Evolutionary conservation across 2,797 vertebrate species (phyloP).

Genomic region (Euphonia xanthogaster): DNA sequence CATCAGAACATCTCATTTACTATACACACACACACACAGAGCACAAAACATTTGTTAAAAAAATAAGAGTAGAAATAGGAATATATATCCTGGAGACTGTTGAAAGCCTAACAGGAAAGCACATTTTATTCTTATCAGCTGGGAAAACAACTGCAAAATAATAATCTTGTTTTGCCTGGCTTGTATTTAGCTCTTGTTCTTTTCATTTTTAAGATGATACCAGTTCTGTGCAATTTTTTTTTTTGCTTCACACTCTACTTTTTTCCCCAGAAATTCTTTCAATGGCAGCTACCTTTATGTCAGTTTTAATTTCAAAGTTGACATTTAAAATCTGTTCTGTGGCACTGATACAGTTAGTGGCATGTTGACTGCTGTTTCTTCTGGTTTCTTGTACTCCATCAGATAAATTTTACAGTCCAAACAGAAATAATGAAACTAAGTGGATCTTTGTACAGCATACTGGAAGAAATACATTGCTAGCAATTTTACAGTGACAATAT

Average conservation of each 20-base stretch:
- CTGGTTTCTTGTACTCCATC: neutral
- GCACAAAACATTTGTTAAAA: neutral
- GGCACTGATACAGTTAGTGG: neutral
- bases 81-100: neutral
- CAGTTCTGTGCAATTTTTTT: neutral
- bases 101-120: slow-evolving; percentile 25
- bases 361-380: neutral
- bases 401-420: neutral
- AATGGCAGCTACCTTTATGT: neutral
- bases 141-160: slow-evolving; percentile 39
- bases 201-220: neutral
- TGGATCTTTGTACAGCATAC: neutral
- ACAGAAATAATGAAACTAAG: neutral
- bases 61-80: neutral
- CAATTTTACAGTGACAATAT: neutral
- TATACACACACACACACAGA: neutral
- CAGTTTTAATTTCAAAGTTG: neutral
- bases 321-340: neutral
- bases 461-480: neutral
- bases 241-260: neutral
- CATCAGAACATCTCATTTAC: neutral
- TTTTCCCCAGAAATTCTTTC: neutral
- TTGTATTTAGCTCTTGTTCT: neutral
- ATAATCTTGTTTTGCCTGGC: slow-evolving; percentile 20
- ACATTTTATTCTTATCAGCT: slow-evolving; percentile 47